phyloP scores from a whole-genome alignment of 30 jellyfish, hydroid and myxozoan species.

The Turritopsis rubra region DNA sequence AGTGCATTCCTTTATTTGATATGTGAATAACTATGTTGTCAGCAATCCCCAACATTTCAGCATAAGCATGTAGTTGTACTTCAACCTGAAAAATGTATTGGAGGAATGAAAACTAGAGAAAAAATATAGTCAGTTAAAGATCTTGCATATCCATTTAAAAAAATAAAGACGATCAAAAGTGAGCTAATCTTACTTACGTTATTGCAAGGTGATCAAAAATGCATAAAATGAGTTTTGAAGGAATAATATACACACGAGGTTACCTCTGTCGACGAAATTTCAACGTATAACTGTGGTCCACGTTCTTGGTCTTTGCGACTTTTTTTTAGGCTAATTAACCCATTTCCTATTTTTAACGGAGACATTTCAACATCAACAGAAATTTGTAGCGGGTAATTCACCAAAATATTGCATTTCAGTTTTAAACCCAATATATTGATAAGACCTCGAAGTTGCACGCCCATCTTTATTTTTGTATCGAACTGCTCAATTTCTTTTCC shows the following conservation, averaged over 20 bases:
- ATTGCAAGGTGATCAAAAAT: too few species aligned
- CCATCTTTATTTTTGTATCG: slow-evolving; percentile 42
- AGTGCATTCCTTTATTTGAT: slow-evolving; percentile 42
- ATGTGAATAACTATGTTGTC: slow-evolving; percentile 48
- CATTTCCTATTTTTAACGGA: slow-evolving; percentile 65
- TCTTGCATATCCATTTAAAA: too few species aligned
- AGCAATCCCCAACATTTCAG: slow-evolving; percentile 53
- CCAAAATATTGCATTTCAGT: slow-evolving; percentile 43
- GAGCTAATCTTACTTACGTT: background rate
- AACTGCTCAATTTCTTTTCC: slow-evolving; percentile 63
- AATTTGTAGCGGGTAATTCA: slow-evolving; percentile 33
- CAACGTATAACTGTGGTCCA: slow-evolving; percentile 72
- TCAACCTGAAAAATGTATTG: slow-evolving; percentile 25
- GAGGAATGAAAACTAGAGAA: background rate
- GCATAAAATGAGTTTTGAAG: too few species aligned
- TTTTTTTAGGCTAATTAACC: slow-evolving; percentile 51
- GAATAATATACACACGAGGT: too few species aligned
- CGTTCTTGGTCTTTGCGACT: slow-evolving; percentile 59
- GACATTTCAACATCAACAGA: slow-evolving; percentile 67
- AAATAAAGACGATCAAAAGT: too few species aligned
- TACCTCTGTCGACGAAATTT: slow-evolving; percentile 13
- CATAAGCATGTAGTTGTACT: slow-evolving; percentile 45
- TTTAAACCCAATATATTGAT: slow-evolving; percentile 39
- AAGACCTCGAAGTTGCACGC: slow-evolving; percentile 64
- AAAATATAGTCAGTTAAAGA: too few species aligned